Evolutionary conservation across 2,797 vertebrate species (phyloP).

Genomic region (Stomatorhinus walkeri): DNA sequence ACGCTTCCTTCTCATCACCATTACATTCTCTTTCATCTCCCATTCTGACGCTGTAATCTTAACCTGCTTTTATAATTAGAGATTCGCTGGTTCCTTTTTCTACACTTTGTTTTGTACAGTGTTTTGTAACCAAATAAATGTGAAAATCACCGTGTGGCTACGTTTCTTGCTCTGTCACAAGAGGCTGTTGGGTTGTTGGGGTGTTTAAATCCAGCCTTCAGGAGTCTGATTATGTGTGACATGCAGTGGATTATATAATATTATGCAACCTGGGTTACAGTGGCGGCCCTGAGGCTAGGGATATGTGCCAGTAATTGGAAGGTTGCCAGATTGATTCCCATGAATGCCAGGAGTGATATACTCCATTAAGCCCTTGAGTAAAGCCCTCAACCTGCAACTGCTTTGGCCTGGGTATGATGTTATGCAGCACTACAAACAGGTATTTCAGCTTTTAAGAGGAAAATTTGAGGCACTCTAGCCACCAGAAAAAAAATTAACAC

Average conservation of each 20-base stretch:
- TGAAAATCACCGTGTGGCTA: slow-evolving; percentile 23
- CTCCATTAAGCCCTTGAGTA: background rate
- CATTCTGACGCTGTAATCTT: background rate
- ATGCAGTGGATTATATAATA: background rate
- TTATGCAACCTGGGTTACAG: background rate
- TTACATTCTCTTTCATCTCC: background rate
- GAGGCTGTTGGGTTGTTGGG: background rate
- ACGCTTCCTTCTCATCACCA: background rate
- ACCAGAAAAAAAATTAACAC: background rate
- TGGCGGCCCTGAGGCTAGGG: background rate
- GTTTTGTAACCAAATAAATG: slow-evolving; percentile 65
- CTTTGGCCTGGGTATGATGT: background rate
- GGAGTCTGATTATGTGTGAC: background rate
- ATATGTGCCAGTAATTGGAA: background rate
- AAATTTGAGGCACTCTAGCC: background rate
- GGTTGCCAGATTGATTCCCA: background rate
- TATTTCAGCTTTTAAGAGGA: background rate
- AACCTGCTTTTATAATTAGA: background rate
- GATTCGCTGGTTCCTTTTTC: slow-evolving; percentile 42
- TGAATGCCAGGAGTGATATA: background rate
- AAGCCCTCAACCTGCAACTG: background rate
- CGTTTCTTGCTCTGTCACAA: background rate
- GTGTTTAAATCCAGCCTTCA: background rate
- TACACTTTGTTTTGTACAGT: slow-evolving; percentile 65
- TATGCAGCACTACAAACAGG: background rate